Conservation (phyloP, 2,113 vertebrate species). For the Irena cyanogastra region DNA sequence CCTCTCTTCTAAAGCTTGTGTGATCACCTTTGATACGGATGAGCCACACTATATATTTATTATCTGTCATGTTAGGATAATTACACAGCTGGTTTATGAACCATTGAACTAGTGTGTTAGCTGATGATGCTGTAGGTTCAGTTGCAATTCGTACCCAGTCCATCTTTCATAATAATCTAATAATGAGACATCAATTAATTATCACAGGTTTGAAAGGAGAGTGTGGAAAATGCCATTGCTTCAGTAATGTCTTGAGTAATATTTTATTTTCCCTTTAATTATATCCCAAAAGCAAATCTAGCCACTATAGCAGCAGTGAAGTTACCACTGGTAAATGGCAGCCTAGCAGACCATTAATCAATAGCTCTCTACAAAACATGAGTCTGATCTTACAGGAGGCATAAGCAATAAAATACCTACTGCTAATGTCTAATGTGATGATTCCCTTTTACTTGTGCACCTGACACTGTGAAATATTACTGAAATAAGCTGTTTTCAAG, state of each 20-base stretch:
- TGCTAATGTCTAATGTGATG: slow-evolving; percentile 24
- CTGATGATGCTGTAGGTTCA: background rate
- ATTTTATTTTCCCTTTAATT: slow-evolving; percentile 47
- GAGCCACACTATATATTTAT: background rate
- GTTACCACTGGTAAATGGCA: background rate
- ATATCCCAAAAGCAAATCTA: background rate
- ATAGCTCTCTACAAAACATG: background rate
- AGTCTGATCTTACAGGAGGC: slow-evolving; percentile 24
- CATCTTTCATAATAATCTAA: slow-evolving; percentile 47
- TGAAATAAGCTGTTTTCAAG: slow-evolving; percentile 30
- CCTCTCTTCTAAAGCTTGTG: background rate
- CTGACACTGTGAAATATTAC: slow-evolving; percentile 55
- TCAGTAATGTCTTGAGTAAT: background rate
- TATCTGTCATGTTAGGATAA: slow-evolving; percentile 15
- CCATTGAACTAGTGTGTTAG: background rate
- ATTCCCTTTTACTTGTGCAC: slow-evolving; percentile 40
- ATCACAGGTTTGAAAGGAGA: slow-evolving; percentile 3
- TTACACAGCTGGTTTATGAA: slow-evolving; percentile 34
- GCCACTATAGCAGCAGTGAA: background rate
- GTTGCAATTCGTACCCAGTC: background rate
- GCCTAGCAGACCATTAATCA: slow-evolving; percentile 36
- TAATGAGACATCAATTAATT: slow-evolving; percentile 26
- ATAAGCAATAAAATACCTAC: slow-evolving; percentile 35
- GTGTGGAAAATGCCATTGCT: background rate
- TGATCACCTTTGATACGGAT: background rate